Conservation (phyloP, 2,888 invertebrate genomes). For the Buathra laborator region DNA sequence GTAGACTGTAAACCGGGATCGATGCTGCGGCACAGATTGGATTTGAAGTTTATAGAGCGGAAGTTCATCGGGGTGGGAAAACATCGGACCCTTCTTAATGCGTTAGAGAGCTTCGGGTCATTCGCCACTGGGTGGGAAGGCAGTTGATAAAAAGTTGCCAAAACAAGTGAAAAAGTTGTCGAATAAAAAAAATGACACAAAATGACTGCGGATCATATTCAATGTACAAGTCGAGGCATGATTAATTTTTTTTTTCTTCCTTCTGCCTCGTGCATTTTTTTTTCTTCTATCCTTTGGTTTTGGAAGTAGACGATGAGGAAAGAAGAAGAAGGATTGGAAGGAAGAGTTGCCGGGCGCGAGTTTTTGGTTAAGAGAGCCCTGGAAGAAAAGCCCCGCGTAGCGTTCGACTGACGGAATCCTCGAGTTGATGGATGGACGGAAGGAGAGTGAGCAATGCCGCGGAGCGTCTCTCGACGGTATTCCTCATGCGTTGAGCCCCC, state of each 20-base stretch:
- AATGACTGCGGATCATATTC: not conserved
- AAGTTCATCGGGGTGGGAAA: slow-evolving; percentile 74
- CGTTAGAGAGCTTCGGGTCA: slow-evolving; percentile 55
- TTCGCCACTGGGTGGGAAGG: slow-evolving; percentile 20
- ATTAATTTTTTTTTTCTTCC: slow-evolving; percentile 24
- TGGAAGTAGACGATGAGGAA: not conserved
- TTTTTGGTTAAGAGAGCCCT: slow-evolving; percentile 50
- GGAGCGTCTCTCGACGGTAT: slow-evolving; percentile 56
- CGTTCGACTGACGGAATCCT: slow-evolving; percentile 60
- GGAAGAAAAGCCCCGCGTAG: slow-evolving; percentile 51
- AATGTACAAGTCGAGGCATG: slow-evolving; percentile 1
- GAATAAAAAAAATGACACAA: not conserved
- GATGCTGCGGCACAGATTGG: slow-evolving; percentile 83
- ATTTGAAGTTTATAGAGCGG: slow-evolving; percentile 84
- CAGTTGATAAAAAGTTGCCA: slow-evolving; percentile 25
- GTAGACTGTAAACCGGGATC: slow-evolving; percentile 56
- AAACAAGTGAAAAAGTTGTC: not conserved
- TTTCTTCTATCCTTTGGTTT: slow-evolving; percentile 29
- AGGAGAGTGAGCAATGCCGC: slow-evolving; percentile 64
- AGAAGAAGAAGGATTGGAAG: not conserved
- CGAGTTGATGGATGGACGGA: slow-evolving; percentile 65
- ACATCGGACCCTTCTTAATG: slow-evolving; percentile 44
- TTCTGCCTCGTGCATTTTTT: not conserved
- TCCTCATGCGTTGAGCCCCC: slow-evolving; percentile 57
- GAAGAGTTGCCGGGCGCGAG: slow-evolving; percentile 10